Percentiles rank a stretch among this genome's conserved stretches.
Evolutionary conservation across 2,113 vertebrate genomes (phyloP).

Genomic region (Malurus melanocephalus): DNA sequence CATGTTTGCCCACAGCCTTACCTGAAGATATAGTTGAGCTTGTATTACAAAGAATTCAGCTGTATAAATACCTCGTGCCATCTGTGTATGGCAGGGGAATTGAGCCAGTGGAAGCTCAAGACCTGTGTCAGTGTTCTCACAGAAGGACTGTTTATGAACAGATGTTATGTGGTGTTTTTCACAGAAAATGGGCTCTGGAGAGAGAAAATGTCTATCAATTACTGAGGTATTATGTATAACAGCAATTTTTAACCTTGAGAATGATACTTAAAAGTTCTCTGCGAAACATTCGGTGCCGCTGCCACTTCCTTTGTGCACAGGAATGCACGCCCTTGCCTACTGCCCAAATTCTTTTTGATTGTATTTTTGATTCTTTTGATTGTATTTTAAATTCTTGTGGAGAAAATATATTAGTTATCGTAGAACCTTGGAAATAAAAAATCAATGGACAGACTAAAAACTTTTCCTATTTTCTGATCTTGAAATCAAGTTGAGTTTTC

Average conservation of each 20-base stretch:
- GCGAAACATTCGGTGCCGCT: conserved; percentile 42
- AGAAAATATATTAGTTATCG: background rate
- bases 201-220: conserved; percentile 93
- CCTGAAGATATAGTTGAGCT: conserved; percentile 83
- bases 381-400: conserved; percentile 3
- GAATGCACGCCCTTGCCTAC: conserved; percentile 8
- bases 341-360: background rate
- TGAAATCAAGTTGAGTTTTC: background rate
- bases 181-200: conserved; percentile 90
- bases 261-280: conserved; percentile 74
- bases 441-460: background rate
- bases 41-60: conserved; percentile 82
- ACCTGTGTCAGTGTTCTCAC: conserved; percentile 91
- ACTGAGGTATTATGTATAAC: conserved; percentile 80
- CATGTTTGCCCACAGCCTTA: conserved; percentile 83
- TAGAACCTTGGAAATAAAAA: background rate
- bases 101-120: conserved; percentile 82
- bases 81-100: conserved; percentile 95
- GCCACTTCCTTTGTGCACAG: conserved; percentile 69
- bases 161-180: conserved; percentile 96
- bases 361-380: no score
- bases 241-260: conserved; percentile 88
- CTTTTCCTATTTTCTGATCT: background rate
- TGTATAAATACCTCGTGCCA: conserved; percentile 84
- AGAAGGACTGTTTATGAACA: conserved; percentile 98